These are phyloP conservation scores for Zaprionus ghesquierei DNA, from an alignment of 1,140 invertebrate genomes.

Conservation along the genomic window DNA sequence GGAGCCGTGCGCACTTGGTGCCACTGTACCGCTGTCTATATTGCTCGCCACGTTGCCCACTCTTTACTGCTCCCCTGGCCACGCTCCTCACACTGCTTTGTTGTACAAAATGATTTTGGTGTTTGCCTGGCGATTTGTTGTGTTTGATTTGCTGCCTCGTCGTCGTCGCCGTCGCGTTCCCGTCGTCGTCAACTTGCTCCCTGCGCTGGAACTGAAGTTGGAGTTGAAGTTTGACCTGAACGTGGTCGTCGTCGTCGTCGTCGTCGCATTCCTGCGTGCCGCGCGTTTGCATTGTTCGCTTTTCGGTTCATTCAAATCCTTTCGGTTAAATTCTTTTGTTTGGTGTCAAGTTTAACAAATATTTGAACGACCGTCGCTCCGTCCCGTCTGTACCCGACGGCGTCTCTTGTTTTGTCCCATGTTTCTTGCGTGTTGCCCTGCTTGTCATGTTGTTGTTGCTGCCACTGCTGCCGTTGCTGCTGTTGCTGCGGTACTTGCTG, in stretches of 20 bases:
- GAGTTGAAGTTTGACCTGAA: neutral
- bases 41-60: neutral
- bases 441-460: slow-evolving; percentile 53
- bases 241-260: neutral
- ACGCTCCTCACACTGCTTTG: slow-evolving; percentile 22
- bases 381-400: slow-evolving; percentile 13
- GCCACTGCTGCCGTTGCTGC: neutral
- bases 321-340: slow-evolving; percentile 82
- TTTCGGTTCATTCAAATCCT: slow-evolving; percentile 75
- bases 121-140: slow-evolving; percentile 74
- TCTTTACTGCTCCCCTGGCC: too few relatives aligned
- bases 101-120: slow-evolving; percentile 78
- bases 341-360: slow-evolving; percentile 82
- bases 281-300: slow-evolving; percentile 72
- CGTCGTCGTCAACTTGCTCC: neutral
- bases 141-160: slow-evolving; percentile 70
- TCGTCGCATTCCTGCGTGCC: slow-evolving; percentile 59
- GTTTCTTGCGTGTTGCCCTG: slow-evolving; percentile 58
- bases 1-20: slow-evolving; percentile 2
- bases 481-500: neutral
- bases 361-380: slow-evolving; percentile 59
- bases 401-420: slow-evolving; percentile 69
- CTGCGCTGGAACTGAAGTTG: neutral
- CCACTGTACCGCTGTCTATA: slow-evolving; percentile 23
- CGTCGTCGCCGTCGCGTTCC: slow-evolving; percentile 24